Evolutionary conservation across 2,113 vertebrate genomes (phyloP).

Genomic region (Poicephalus gulielmi): DNA sequence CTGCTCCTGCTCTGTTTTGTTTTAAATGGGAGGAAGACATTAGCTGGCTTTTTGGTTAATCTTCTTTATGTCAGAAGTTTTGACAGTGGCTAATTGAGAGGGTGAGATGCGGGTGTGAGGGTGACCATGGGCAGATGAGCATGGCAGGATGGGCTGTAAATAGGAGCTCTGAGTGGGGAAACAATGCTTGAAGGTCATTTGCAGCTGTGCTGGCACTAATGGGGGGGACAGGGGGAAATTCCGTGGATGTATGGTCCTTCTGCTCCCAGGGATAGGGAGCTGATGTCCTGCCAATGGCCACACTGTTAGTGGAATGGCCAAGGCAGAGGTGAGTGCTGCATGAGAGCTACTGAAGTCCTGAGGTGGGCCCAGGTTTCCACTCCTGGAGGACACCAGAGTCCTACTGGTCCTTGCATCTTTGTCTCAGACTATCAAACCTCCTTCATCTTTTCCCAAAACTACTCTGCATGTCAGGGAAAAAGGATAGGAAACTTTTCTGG

Average conservation of each 20-base stretch:
- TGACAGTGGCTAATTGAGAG: background rate
- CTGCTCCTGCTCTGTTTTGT: background rate
- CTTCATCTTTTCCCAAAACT: background rate
- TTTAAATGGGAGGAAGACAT: background rate
- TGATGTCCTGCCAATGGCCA: background rate
- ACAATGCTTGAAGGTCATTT: background rate
- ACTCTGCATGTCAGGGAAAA: background rate
- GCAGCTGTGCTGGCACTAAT: background rate
- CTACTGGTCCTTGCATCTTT: background rate
- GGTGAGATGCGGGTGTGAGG: background rate
- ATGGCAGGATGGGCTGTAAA: background rate
- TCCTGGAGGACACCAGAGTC: background rate
- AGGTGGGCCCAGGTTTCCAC: background rate
- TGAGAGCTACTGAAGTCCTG: background rate
- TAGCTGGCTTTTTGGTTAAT: background rate
- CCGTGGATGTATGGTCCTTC: background rate
- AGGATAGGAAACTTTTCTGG: background rate
- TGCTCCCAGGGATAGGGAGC: fast-evolving
- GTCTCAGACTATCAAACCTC: background rate
- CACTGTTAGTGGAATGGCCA: background rate
- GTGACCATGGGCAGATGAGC: background rate
- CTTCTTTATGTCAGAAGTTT: background rate
- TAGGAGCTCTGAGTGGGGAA: background rate
- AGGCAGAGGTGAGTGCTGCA: background rate
- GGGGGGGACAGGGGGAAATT: background rate